Conservation (phyloP, 2,888 invertebrate genomes). For the Xestia xanthographa region DNA sequence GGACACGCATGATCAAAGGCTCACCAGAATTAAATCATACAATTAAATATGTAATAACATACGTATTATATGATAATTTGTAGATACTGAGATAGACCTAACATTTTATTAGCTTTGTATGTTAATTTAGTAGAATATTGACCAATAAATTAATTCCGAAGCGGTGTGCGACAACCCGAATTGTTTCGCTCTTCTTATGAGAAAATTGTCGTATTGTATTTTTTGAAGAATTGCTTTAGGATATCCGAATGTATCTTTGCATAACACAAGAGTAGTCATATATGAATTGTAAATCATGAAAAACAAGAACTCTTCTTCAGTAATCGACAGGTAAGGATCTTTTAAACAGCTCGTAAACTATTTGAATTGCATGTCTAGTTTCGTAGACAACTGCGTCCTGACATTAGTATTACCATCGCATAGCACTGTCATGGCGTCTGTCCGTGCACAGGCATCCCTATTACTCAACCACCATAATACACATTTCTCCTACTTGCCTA, state of each 20-base stretch:
- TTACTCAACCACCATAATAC: conserved; percentile 64
- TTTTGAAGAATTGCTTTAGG: neutral
- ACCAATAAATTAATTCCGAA: neutral
- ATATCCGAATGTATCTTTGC: neutral
- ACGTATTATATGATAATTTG: conserved; percentile 60
- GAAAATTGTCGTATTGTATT: neutral
- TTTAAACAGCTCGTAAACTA: neutral
- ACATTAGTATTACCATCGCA: conserved; percentile 39
- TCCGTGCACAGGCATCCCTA: conserved; percentile 27
- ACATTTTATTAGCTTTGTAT: conserved; percentile 40
- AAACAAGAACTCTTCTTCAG: neutral
- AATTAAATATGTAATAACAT: conserved; percentile 44
- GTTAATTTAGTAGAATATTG: conserved; percentile 41
- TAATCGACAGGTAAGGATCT: neutral
- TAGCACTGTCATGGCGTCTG: conserved; percentile 22
- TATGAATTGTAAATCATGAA: neutral
- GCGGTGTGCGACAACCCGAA: neutral
- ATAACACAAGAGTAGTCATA: neutral
- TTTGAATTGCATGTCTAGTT: neutral
- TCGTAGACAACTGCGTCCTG: neutral
- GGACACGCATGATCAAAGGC: conserved; percentile 8
- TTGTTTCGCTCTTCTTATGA: neutral
- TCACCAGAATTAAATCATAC: conserved; percentile 33
- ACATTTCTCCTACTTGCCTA: conserved; percentile 65
- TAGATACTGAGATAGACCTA: conserved; percentile 21